Base-by-base conservation (phyloP, 1,140 invertebrate genomes). In the Mamestra configurata region DNA sequence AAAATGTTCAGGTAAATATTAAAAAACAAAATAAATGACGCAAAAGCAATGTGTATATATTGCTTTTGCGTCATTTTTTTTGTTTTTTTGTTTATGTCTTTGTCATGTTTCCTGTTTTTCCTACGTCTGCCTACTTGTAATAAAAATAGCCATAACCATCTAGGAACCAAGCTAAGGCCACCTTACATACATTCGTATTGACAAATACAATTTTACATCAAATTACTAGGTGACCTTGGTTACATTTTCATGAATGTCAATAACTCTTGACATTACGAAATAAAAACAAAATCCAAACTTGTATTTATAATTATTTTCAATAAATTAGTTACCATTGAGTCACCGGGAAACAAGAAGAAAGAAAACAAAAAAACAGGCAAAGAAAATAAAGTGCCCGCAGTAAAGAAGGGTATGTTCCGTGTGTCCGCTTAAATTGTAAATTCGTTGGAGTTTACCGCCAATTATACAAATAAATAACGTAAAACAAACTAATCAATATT, bases 361-460 rank as follows among this genome's bases (percentile, higher is more conserved):
- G 91, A 93, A 77, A 88, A 20, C 27, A 93, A 93, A 92, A 93
- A 90, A 72, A 75, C 82, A 49, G 91, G 91, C 40, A 95, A 95
- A 85, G 92, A 95, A 82, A 95, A 94, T 82, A 93, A 92, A 93
- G 78, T 87, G 71, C 91, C 92, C 72, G 72, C 88, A 20, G 61
- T 79, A 57, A 95, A 93, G 82, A 95, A 93, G 90, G 93, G 95
- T 94, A 93, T 90, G 93, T 93, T 75, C 31, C 83, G 68, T 73
- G 84, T 86, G 86, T 84, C 70, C 70, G 87, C 84, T 89, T 87
- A 82, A 49, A 66, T 11, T 70, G 59, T 72, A 79, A 66, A 51
- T 66, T 24, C 35, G 37, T 57, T 77, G 61, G 61, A 10, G 53
- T 43, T 76, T 76, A 46, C 24, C 27, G 51, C 68, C 49, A 31